Evolutionary conservation across 1,140 invertebrate genomes (phyloP).

Genomic region (Pogonus chalceus): DNA sequence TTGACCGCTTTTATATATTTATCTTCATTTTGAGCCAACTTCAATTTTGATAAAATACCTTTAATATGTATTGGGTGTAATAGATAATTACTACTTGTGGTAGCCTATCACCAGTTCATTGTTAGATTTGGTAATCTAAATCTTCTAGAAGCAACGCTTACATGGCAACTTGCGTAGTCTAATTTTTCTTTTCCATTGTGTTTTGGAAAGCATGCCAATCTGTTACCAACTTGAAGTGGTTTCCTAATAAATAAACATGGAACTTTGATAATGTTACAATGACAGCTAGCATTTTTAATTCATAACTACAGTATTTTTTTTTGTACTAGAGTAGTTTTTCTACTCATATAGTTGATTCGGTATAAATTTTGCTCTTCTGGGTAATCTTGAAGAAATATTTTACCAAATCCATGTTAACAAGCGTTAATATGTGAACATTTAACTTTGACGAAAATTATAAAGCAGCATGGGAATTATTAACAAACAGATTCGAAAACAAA

Average conservation of each 20-base stretch:
- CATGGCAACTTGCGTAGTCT: constrained; percentile 18
- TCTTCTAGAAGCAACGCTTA: constrained; percentile 23
- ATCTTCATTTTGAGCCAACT: too few species aligned
- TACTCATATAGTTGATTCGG: constrained; percentile 8
- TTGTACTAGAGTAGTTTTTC: neutral
- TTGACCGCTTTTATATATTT: too few species aligned
- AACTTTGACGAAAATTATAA: constrained; percentile 25
- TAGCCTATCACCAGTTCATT: constrained; percentile 21
- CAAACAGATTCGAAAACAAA: constrained; percentile 28
- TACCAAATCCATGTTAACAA: constrained; percentile 14
- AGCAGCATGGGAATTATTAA: constrained; percentile 25
- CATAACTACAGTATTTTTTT: neutral
- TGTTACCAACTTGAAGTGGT: constrained; percentile 30
- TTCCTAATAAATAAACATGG: constrained; percentile 30
- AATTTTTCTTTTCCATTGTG: constrained; percentile 17
- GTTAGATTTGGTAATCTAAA: constrained; percentile 20
- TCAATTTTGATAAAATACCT: too few species aligned
- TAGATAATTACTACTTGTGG: constrained; percentile 23
- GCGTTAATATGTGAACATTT: constrained; percentile 23
- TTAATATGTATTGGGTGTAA: neutral
- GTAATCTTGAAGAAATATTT: constrained; percentile 20
- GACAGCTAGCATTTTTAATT: constrained; percentile 16
- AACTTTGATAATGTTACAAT: constrained; percentile 26
- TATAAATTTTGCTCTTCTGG: neutral
- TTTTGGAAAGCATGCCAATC: constrained; percentile 26